Evolutionary conservation across 2,888 invertebrate species (phyloP), one percentile per base, ranked within the genome.

Genomic region (Agrypnus murinus): DNA sequence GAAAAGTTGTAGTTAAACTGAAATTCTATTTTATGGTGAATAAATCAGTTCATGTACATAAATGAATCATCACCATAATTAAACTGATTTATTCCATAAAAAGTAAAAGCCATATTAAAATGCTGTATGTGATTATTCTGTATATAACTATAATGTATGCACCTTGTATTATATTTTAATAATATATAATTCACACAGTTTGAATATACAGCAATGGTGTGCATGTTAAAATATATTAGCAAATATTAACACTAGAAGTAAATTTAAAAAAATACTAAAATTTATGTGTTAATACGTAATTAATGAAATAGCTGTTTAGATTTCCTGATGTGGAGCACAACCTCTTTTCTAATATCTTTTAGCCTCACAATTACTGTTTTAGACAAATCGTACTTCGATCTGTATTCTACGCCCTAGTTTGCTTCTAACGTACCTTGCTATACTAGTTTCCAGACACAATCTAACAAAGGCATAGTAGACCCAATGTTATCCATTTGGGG

Each of bases 401-500:
- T 77, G 77, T 75, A 76, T 75, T 77, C 67, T 71, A 69, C 76
- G 78, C 81, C 81, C 81, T 82, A 81, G 80, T 80, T 78, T 80
- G 83, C 82, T 83, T 82, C 81, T 82, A 82, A 83, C 81, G 81
- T 83, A 83, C 80, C 82, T 81, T 83, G 83, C 83, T 82, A 80
- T 82, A 77, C 81, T 84, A 92, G 92, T 90, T 92, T 92, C 91
- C 92, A 92, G 92, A 92, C 92, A 89, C 92, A 92, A 89, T 91
- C 92, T 90, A 95, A 95, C 92, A 94, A 94, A 91, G 96, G 96
- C 92, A 95, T 96, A 92, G 95, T 96, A 92, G 96, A 96, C 92
- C 96, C 96, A 90, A 96, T 96, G 95, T 95, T 96, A 90, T 95
- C 95, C 90, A 96, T 96, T 90, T 96, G 96, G 96, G 96, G 96